Percentiles rank a stretch among this genome's conserved stretches.
These are phyloP conservation scores for Nibea albiflora DNA, from an alignment of 2,113 vertebrate genomes.

Conservation along the genomic window DNA sequence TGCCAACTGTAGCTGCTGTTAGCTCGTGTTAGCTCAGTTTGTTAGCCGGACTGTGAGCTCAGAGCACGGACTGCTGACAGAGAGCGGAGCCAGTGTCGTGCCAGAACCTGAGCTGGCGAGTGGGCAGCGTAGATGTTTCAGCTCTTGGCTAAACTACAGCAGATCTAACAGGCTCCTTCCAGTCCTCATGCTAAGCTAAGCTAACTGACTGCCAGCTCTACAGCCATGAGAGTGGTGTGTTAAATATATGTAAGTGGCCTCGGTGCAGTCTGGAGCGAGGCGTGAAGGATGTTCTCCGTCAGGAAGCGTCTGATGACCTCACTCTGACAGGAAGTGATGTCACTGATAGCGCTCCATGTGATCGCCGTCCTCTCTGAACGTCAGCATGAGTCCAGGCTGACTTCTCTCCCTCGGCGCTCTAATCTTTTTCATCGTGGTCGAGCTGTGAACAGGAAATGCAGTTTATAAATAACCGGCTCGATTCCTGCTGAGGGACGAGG, in stretches of 20 bases:
- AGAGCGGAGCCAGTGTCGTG: no score
- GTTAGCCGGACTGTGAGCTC: no score
- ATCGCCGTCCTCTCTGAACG: not conserved
- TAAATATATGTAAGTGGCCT: conserved; percentile 64
- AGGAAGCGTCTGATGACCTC: no score
- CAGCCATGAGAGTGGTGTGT: not conserved
- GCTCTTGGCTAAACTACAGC: no score
- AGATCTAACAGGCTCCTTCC: no score
- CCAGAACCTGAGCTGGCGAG: no score
- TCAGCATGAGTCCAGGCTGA: conserved; percentile 1
- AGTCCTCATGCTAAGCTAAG: not conserved
- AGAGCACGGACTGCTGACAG: no score
- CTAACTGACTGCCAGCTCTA: not conserved
- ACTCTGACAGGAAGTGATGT: not conserved
- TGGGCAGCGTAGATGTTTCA: no score
- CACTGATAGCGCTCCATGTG: not conserved
- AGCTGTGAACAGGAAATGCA: conserved; percentile 78
- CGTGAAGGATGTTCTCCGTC: no score
- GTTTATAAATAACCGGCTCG: conserved; percentile 81
- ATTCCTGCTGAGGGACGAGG: conserved; percentile 24
- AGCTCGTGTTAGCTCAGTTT: no score
- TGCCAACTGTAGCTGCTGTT: no score
- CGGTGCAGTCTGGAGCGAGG: no score
- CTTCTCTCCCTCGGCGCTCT: not conserved
- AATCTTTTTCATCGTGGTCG: conserved; percentile 59